A percentile compares a stretch with the other conserved stretches of the same genome.
Evolutionary conservation across 2,797 vertebrate genomes (phyloP).

Genomic region (Iguana delicatissima): DNA sequence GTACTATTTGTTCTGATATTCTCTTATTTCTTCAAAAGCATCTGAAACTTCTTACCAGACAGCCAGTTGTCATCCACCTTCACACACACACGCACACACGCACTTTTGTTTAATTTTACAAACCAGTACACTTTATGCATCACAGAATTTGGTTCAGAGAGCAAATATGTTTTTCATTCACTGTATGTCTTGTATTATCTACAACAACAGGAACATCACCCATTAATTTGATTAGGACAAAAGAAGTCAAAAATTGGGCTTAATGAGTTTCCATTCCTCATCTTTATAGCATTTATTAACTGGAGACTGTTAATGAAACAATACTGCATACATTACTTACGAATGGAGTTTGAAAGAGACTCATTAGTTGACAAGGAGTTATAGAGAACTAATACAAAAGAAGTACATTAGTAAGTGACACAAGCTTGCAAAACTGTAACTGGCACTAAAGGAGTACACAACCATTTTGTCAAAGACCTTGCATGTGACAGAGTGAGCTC

Average conservation of each 20-base stretch:
- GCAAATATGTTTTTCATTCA: conserved; percentile 70
- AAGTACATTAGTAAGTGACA: background rate
- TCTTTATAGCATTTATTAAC: conserved; percentile 52
- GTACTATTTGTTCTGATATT: background rate
- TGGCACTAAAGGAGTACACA: conserved; percentile 66
- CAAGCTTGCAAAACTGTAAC: conserved; percentile 3
- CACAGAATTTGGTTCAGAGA: conserved; percentile 54
- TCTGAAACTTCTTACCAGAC: background rate
- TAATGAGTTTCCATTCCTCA: conserved; percentile 54
- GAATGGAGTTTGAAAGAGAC: conserved; percentile 53
- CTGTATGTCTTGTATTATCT: conserved; percentile 66
- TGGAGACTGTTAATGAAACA: conserved; percentile 65
- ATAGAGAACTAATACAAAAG: conserved; percentile 42
- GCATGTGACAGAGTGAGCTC: conserved; percentile 77
- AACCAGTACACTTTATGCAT: conserved; percentile 9
- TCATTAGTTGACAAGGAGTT: conserved; percentile 56
- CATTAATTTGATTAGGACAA: conserved; percentile 55
- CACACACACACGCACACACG: background rate
- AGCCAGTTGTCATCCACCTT: background rate
- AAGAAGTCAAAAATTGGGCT: conserved; percentile 57
- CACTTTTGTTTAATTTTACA: conserved; percentile 12
- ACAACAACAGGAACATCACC: conserved; percentile 62
- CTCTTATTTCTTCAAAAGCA: background rate
- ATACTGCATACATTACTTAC: conserved; percentile 32
- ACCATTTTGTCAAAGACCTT: conserved; percentile 68